These are phyloP conservation scores for Coremacera marginata DNA, from an alignment of 2,888 invertebrate species.

Conservation along the genomic window DNA sequence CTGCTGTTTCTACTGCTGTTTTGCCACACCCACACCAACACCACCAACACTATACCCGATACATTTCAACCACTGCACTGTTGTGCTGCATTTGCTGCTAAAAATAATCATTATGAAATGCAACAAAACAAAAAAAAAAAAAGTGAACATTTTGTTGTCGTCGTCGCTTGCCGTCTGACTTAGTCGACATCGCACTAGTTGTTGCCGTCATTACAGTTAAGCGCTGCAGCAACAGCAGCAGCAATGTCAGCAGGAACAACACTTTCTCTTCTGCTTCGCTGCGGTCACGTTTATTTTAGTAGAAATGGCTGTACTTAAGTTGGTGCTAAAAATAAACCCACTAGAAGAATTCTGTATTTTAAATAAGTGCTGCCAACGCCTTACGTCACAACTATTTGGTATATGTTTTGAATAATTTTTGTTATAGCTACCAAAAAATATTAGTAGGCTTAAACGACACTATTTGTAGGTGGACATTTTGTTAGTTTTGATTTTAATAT, in stretches of 20 bases:
- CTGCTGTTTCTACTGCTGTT: neutral
- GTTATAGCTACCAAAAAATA: no score
- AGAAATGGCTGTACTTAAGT: no score
- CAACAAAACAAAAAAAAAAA: no score
- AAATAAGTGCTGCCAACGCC: no score
- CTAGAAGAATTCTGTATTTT: no score
- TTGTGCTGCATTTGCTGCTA: constrained; percentile 3
- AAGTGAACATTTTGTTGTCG: neutral
- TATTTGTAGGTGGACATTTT: no score
- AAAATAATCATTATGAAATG: neutral
- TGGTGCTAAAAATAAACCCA: no score
- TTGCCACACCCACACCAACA: neutral
- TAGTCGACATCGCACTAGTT: neutral
- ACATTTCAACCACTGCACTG: neutral
- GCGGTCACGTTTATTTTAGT: neutral
- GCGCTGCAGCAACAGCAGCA: neutral
- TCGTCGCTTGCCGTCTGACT: neutral
- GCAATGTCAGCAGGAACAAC: neutral
- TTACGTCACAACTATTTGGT: no score
- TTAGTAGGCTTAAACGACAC: no score
- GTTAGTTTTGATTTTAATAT: no score
- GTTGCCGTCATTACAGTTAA: neutral
- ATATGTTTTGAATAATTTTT: no score
- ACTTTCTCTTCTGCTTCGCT: neutral
- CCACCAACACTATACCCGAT: neutral